A percentile compares a stretch with the other conserved stretches of the same genome.
Evolutionary conservation across 1,140 invertebrate genomes (phyloP).

Genomic region (Akabosia matsudoensis): DNA sequence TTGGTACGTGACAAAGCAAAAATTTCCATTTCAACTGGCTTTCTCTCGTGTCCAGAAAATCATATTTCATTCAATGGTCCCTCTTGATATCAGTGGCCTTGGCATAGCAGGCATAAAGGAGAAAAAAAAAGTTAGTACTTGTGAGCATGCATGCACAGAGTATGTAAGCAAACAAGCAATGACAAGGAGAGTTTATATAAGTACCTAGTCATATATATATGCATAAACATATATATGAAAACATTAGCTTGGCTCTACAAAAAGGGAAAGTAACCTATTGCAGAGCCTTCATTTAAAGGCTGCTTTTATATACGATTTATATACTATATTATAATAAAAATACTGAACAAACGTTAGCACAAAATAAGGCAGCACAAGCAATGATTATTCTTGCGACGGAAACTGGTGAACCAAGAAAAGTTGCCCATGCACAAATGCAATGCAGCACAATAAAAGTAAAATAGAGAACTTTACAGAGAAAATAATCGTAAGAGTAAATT

Average conservation of each 20-base stretch:
- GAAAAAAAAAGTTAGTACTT: not conserved
- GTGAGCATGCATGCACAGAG: not conserved
- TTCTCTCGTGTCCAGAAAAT: too few relatives aligned
- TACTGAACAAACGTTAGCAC: too few relatives aligned
- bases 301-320: not conserved
- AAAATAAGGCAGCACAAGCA: not conserved
- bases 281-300: not conserved
- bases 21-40: too few relatives aligned
- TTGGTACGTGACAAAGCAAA: too few relatives aligned
- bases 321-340: too few relatives aligned
- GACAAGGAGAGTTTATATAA: too few relatives aligned
- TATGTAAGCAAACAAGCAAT: too few relatives aligned
- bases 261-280: not conserved
- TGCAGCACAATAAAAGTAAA: not conserved
- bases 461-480: not conserved
- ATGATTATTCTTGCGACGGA: not conserved
- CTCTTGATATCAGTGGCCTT: conserved; percentile 2
- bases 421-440: not conserved
- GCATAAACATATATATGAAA: too few relatives aligned
- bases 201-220: too few relatives aligned
- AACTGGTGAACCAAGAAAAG: not conserved
- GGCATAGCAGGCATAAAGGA: not conserved
- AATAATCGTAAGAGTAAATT: conserved; percentile 1
- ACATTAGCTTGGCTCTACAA: not conserved
- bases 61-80: too few relatives aligned